phyloP scores from a whole-genome alignment of 2,113 vertebrate species.

The Megaleporinus macrocephalus region DNA sequence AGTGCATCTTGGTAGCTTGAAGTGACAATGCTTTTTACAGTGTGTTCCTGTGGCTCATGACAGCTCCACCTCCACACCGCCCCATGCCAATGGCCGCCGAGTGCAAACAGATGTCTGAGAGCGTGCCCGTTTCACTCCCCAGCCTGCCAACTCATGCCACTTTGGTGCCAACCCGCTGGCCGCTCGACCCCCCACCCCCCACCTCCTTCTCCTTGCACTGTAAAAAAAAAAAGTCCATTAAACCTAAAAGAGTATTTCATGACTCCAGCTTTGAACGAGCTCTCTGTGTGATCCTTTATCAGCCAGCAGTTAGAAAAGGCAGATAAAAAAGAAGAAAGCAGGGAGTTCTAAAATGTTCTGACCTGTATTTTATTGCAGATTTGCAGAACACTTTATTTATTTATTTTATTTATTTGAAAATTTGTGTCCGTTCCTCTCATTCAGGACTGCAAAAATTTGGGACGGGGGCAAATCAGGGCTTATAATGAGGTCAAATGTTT shows the following conservation, averaged over 20 bases:
- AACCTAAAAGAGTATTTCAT: background rate
- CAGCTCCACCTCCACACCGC: slow-evolving; percentile 36
- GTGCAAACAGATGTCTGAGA: slow-evolving; percentile 86
- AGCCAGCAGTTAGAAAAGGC: background rate
- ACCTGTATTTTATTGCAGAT: too few relatives aligned
- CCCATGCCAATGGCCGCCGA: slow-evolving; percentile 66
- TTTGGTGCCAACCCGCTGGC: slow-evolving; percentile 72
- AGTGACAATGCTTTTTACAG: background rate
- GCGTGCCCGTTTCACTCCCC: slow-evolving; percentile 76
- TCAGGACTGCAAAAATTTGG: too few relatives aligned
- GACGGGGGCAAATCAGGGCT: too few relatives aligned
- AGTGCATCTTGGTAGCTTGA: slow-evolving; percentile 33
- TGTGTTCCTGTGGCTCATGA: slow-evolving; percentile 61
- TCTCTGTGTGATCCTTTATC: background rate
- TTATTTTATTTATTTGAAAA: too few relatives aligned
- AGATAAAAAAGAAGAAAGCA: too few relatives aligned
- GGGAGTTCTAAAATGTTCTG: too few relatives aligned
- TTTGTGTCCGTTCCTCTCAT: too few relatives aligned
- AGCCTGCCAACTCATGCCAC: slow-evolving; percentile 75
- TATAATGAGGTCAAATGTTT: too few relatives aligned
- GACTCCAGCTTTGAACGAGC: background rate
- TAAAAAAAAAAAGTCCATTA: background rate
- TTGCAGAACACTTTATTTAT: too few relatives aligned
- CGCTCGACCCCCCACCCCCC: slow-evolving; percentile 67
- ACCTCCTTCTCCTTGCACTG: slow-evolving; percentile 6